Evolutionary conservation across 2,113 vertebrate species (phyloP).

Genomic region (Chunga burmeisteri): DNA sequence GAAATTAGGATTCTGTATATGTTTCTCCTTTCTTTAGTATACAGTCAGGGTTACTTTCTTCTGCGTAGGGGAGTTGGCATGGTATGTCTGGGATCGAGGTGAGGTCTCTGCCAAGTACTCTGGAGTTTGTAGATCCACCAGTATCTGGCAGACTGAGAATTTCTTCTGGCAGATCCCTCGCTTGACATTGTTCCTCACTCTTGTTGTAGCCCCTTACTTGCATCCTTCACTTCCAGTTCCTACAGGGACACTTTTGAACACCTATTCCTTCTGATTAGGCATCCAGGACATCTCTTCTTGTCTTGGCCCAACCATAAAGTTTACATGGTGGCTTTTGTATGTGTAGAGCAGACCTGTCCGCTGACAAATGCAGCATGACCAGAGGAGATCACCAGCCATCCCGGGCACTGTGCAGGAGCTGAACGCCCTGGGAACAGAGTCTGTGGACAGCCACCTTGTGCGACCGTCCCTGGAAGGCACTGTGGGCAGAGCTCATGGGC

Average conservation of each 20-base stretch:
- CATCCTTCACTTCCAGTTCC: neutral
- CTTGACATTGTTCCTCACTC: neutral
- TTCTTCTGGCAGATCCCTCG: neutral
- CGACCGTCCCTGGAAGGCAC: neutral
- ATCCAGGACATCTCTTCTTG: neutral
- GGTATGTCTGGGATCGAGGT: neutral
- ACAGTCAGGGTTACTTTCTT: neutral
- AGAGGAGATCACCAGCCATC: neutral
- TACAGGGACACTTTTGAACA: neutral
- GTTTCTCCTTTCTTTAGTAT: neutral
- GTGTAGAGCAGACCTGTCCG: rapidly evolving
- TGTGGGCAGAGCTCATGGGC: rapidly evolving
- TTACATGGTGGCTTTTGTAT: neutral
- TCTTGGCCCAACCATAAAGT: neutral
- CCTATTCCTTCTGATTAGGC: neutral
- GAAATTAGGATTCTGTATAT: neutral
- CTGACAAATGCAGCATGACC: neutral
- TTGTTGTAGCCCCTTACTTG: neutral
- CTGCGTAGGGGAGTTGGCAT: neutral
- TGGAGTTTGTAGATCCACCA: neutral
- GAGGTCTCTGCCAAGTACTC: neutral
- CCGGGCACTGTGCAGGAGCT: neutral
- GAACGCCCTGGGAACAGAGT: neutral
- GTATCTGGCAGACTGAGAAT: neutral
- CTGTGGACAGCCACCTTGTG: neutral